phyloP scores from a whole-genome alignment of 2,797 vertebrate species.

The Petrocephalus sullivani region DNA sequence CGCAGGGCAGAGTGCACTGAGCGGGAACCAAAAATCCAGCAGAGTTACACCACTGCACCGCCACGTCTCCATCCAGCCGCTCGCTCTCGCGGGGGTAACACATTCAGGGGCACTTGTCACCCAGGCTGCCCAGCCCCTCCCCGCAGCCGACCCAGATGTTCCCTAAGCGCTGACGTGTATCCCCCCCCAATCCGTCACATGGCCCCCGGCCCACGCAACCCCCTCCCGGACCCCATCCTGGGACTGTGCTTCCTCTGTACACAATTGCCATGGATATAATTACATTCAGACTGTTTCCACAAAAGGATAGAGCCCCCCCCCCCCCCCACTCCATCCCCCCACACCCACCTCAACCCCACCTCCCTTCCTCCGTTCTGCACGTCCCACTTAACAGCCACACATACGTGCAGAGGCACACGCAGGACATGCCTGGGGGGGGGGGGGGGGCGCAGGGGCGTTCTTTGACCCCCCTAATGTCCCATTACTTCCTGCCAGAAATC shows the following conservation, averaged over 20 bases:
- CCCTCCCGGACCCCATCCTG: slow-evolving; percentile 41
- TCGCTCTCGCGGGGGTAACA: not conserved
- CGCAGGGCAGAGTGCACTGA: not conserved
- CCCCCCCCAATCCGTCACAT: slow-evolving; percentile 29
- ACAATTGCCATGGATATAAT: slow-evolving; percentile 64
- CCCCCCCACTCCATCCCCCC: slow-evolving; percentile 14
- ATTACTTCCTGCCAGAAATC: not conserved
- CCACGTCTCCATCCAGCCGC: not conserved
- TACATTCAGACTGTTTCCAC: slow-evolving; percentile 62
- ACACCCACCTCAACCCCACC: slow-evolving; percentile 40
- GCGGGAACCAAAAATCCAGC: too few relatives aligned
- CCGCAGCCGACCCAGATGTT: slow-evolving; percentile 56
- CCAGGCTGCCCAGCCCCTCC: not conserved
- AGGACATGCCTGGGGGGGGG: not conserved
- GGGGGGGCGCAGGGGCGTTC: not conserved
- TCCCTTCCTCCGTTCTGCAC: not conserved
- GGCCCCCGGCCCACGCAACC: slow-evolving; percentile 28
- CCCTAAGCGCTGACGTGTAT: slow-evolving; percentile 56
- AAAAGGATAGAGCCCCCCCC: slow-evolving; percentile 43
- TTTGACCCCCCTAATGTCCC: not conserved
- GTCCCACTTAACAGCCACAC: slow-evolving; percentile 26
- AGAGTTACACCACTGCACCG: too few relatives aligned
- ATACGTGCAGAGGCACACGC: slow-evolving; percentile 37
- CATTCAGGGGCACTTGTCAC: not conserved
- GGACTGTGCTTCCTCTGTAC: slow-evolving; percentile 55